Percentiles rank a stretch among this genome's conserved stretches.
These are phyloP conservation scores for Neoaliturus tenellus DNA, from an alignment of 2,888 invertebrate genomes.

Conservation along the genomic window DNA sequence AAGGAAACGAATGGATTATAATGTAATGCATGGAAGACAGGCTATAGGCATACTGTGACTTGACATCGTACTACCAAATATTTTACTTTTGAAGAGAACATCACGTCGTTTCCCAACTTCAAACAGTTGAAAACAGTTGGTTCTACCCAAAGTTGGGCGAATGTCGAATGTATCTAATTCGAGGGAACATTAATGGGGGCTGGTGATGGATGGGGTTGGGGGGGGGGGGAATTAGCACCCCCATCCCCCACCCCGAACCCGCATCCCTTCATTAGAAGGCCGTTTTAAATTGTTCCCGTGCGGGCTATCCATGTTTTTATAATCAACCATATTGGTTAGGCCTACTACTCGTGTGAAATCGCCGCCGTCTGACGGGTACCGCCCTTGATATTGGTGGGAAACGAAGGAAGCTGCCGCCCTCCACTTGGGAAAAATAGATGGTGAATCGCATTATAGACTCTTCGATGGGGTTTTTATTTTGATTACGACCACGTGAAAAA, in stretches of 20 bases:
- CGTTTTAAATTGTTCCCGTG: slow-evolving; percentile 52
- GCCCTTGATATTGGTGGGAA: slow-evolving; percentile 18
- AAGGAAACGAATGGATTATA: too few species aligned
- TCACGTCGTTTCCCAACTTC: neutral
- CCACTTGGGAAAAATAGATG: neutral
- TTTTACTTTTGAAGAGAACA: too few species aligned
- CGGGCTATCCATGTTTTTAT: slow-evolving; percentile 52
- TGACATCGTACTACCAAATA: too few species aligned
- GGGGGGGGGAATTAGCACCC: slow-evolving; percentile 37
- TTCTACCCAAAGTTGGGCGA: slow-evolving; percentile 9
- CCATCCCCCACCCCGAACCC: slow-evolving; percentile 2
- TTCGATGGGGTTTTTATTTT: too few species aligned
- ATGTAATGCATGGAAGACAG: too few species aligned
- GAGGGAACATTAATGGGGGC: slow-evolving; percentile 46
- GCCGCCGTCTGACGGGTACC: neutral
- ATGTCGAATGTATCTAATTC: slow-evolving; percentile 43
- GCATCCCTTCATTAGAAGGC: slow-evolving; percentile 49
- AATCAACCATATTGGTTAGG: slow-evolving; percentile 49
- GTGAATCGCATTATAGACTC: too few species aligned
- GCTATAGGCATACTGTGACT: too few species aligned
- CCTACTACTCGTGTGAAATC: slow-evolving; percentile 42
- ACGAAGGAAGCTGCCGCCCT: neutral
- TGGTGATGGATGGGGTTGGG: slow-evolving; percentile 27
- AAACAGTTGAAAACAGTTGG: slow-evolving; percentile 28
- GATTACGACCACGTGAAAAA: too few species aligned